Evolutionary conservation across 1,140 invertebrate genomes (phyloP), one percentile per base, ranked within the genome.

Genomic region (Drosophila mayri): DNA sequence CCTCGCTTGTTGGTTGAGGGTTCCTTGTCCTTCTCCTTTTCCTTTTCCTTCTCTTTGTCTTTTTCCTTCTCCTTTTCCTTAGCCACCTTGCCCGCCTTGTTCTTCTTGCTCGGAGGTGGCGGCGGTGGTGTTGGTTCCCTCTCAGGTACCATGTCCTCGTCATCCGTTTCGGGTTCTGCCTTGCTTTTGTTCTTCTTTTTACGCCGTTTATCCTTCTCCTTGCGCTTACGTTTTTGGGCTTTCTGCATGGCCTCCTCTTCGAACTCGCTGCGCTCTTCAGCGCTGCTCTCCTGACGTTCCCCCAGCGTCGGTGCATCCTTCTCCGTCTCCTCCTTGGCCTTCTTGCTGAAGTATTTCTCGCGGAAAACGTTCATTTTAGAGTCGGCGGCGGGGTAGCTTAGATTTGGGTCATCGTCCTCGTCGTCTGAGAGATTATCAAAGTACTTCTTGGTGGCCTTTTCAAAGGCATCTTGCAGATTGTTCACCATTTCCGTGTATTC

Each of bases 401-500:
- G 94, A 70, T 95, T 95, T 46, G 95, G 95, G 92, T 95, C 95
- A 88, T 96, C 95, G 82, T 97, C 97, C 28, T 92, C 91, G 37
- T 96, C 96, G 3, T 97, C 97, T 30, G 95, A 95, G 64, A 97
- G 94, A 57, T 95, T 95, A 85, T 97, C 96, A 40, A 98, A 95
- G 93, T 96, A 98, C 83, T 96, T 95, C 84, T 96, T 95, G 9
- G 96, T 96, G 1, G 96, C 95, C 63, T 95, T 95, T 60, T 97
- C 95, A 87, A 98, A 98, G 25, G 95, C 96, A 81, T 95, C 94
- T 92, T 96, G 95, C 37, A 98, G 93, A 83, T 96, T 97, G 82
- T 96, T 95, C 1, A 96, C 97, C 97, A 98, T 98, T 86, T 96
- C 95, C 2, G 97, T 97, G 79, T 98, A 98, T 93, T 98, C 97